Conservation (phyloP, 2,113 vertebrate species). For the Pavo muticus region DNA sequence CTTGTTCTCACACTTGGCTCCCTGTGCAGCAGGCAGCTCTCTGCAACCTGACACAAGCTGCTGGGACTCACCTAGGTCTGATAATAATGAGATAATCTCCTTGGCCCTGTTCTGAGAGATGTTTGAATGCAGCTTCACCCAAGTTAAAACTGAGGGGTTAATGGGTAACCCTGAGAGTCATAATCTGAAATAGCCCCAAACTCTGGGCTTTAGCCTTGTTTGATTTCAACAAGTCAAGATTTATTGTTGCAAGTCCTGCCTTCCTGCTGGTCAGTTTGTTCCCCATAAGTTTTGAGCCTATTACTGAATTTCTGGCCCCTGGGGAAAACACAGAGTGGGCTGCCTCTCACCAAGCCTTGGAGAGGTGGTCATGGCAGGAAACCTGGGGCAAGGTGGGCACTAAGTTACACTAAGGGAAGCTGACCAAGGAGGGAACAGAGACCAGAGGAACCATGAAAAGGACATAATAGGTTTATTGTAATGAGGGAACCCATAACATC, state of each 20-base stretch:
- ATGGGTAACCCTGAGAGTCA: background rate
- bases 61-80: background rate
- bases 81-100: background rate
- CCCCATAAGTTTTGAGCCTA: fast-evolving
- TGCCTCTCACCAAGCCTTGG: background rate
- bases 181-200: background rate
- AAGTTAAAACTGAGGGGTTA: background rate
- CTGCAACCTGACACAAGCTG: background rate
- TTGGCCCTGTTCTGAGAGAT: background rate
- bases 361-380: background rate
- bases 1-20: background rate
- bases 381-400: background rate
- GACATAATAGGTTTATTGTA: background rate
- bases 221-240: background rate
- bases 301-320: background rate
- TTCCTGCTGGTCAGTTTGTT: background rate
- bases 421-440: background rate
- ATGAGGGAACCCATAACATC: background rate
- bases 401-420: background rate
- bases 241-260: background rate
- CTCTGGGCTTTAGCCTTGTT: background rate
- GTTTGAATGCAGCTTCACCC: background rate
- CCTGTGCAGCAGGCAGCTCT: background rate
- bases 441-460: background rate
- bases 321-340: background rate